Base-by-base conservation (phyloP, 2,113 vertebrate genomes). In the Jacana jacana region DNA sequence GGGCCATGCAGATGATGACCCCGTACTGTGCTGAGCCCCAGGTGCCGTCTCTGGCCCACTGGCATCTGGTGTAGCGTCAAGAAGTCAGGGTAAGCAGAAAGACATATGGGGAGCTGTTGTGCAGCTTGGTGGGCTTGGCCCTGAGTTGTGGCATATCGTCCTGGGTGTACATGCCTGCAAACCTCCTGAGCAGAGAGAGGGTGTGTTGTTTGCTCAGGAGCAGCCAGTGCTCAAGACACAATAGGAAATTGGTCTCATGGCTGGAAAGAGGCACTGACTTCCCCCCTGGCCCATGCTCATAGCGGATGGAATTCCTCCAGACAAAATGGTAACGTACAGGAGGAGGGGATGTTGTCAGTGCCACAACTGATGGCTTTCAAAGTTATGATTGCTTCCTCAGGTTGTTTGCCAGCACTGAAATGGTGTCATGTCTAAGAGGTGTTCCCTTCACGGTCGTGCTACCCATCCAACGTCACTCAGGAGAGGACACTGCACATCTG, bases 11-110 rank as follows among this genome's bases (percentile, higher is more conserved):
- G 91, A 89, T 2, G 9, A 87, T 94, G 93, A 96, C 93, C 86
- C 65, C n/a, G 30, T 28, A 51, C 65, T 65, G 31, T 0, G 1
- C 77, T 70, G 92, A 93, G 71, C 83, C 81, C 83, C 60, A 4
- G 49, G 52, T 93, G 65, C 65, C 61, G 22, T 86, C 73, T 85
- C 89, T 69, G 92, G 80, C 72, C 77, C 83, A 69, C 13, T 94
- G 93, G 63, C 96, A 94, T 93, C 95, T 93, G 91, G 69, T 80
- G 44, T 58, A 61, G 66, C 25, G 2, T 80, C 0, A 0, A 89
- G 77, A 93, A 93, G 89, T 30, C 92, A 92, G 58, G 37, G 49
- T 71, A 91, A 92, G 80, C 83, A 88, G 70, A 92, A 70, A 81
- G 85, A 66, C 80, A 81, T 76, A 86, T 49, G 70, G 61, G 81